Conservation (phyloP, 2,888 invertebrate genomes). For the Maniola hyperantus region DNA sequence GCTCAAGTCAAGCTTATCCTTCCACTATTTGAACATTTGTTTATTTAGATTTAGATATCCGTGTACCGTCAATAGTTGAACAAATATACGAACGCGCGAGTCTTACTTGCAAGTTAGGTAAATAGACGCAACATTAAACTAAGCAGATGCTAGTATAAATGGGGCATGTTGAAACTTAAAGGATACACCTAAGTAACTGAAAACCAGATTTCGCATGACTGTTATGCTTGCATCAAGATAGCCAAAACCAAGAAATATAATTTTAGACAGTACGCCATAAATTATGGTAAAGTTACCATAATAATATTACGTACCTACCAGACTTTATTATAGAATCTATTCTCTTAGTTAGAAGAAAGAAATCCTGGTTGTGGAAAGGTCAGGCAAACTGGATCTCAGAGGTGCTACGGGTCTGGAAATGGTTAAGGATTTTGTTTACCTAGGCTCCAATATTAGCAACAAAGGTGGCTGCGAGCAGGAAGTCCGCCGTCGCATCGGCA, state of each 20-base stretch:
- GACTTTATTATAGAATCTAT: too few relatives aligned
- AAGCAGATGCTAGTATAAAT: constrained; percentile 42
- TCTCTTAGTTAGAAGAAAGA: too few relatives aligned
- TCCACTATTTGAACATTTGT: constrained; percentile 52
- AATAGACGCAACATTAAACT: constrained; percentile 48
- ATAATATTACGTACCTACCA: too few relatives aligned
- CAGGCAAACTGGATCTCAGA: too few relatives aligned
- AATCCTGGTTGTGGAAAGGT: too few relatives aligned
- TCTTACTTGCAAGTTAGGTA: constrained; percentile 45
- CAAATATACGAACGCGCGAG: constrained; percentile 42
- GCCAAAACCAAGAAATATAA: not conserved
- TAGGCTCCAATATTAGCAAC: too few relatives aligned
- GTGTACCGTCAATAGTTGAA: constrained; percentile 48
- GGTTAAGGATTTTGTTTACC: too few relatives aligned
- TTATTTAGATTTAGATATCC: constrained; percentile 45
- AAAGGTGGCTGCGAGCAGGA: too few relatives aligned
- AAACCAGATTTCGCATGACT: constrained; percentile 1
- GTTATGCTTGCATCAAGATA: not conserved
- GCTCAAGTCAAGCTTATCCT: constrained; percentile 42
- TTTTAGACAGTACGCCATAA: not conserved
- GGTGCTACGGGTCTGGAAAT: too few relatives aligned
- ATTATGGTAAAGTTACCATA: not conserved
- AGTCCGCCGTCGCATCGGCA: too few relatives aligned
- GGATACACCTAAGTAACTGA: not conserved
- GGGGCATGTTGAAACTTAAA: constrained; percentile 6